These are phyloP conservation scores for Acipenser transmontanus DNA, from an alignment of 2,797 vertebrate genomes.

Conservation along the genomic window DNA sequence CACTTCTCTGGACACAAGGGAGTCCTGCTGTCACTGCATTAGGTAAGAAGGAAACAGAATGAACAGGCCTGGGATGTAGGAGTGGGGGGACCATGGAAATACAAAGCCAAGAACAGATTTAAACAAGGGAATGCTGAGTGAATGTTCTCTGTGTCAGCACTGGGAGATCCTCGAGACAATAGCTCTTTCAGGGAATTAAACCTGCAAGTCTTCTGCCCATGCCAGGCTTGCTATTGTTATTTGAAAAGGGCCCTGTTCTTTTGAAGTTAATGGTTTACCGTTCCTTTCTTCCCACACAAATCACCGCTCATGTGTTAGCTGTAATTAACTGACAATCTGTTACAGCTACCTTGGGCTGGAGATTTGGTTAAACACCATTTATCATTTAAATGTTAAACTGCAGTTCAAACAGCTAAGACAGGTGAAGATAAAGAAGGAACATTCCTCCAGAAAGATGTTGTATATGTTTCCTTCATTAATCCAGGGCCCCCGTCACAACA, in stretches of 20 bases:
- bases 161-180: conserved; percentile 29
- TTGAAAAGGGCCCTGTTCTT: conserved; percentile 26
- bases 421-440: conserved; percentile 35
- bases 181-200: conserved; percentile 26
- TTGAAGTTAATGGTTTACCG: conserved; percentile 37
- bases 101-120: neutral
- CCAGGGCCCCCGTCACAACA: neutral
- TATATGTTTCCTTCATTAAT: neutral
- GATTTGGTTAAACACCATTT: conserved; percentile 52
- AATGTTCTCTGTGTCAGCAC: conserved; percentile 1
- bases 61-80: conserved; percentile 24
- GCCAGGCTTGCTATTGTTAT: conserved; percentile 30
- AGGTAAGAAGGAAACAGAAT: conserved; percentile 36
- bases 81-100: conserved; percentile 11
- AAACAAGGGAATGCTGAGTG: conserved; percentile 1
- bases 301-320: neutral
- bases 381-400: conserved; percentile 49
- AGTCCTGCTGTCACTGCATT: conserved; percentile 19
- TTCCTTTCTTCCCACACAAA: conserved; percentile 39
- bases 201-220: conserved; percentile 29
- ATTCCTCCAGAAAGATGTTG: conserved; percentile 32
- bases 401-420: conserved; percentile 57
- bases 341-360: conserved; percentile 48
- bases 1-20: conserved; percentile 23
- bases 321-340: conserved; percentile 52